These are phyloP conservation scores for Fregata magnificens DNA, from an alignment of 2,113 vertebrate genomes.

Conservation along the genomic window DNA sequence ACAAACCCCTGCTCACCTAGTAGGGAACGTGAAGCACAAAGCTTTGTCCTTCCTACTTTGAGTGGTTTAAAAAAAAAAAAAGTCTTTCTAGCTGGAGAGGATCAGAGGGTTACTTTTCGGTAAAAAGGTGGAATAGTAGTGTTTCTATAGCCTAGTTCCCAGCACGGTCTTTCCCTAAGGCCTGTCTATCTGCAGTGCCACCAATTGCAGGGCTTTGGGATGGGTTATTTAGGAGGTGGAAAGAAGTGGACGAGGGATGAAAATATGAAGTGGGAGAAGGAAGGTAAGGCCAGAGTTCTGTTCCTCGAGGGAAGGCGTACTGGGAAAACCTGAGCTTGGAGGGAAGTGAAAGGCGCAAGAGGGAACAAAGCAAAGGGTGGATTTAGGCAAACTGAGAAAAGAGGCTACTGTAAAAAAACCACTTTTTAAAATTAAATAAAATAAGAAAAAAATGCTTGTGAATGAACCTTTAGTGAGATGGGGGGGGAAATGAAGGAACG, in stretches of 20 bases:
- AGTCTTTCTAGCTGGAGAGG: neutral
- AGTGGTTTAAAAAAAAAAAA: neutral
- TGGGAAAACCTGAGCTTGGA: neutral
- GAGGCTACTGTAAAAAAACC: neutral
- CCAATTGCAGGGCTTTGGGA: neutral
- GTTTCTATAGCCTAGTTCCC: neutral
- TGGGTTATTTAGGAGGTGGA: neutral
- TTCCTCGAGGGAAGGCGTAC: rapidly evolving
- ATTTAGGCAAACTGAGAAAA: neutral
- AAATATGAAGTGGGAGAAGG: neutral
- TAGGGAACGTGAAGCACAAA: neutral
- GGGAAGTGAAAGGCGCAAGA: neutral
- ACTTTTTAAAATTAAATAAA: neutral
- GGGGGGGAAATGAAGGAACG: neutral
- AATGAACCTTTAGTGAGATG: neutral
- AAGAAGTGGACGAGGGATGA: neutral
- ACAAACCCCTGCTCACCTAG: neutral
- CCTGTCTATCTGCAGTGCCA: neutral
- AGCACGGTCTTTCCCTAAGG: neutral
- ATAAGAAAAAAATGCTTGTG: neutral
- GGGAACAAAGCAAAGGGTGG: neutral
- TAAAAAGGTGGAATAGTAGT: neutral
- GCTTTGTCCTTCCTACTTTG: neutral
- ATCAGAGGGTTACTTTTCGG: neutral
- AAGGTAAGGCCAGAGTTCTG: neutral